phyloP scores from a whole-genome alignment of 2,888 invertebrate genomes.

The Drosophila leonis region DNA sequence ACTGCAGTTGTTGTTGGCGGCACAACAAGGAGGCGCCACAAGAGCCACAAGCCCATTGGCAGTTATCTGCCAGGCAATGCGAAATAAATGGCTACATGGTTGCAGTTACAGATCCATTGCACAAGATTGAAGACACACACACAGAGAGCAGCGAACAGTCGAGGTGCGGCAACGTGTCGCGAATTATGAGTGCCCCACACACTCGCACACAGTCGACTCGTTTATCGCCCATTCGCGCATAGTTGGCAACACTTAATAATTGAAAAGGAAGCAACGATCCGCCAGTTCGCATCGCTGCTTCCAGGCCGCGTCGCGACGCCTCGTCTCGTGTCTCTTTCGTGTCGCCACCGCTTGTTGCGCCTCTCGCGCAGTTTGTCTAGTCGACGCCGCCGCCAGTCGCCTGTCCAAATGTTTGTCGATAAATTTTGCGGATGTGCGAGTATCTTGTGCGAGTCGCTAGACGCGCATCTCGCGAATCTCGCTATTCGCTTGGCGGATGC shows the following conservation, averaged over 20 bases:
- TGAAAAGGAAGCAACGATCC: conserved; percentile 83
- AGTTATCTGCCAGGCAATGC: conserved; percentile 64
- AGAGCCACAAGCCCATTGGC: conserved; percentile 39
- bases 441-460: conserved; percentile 74
- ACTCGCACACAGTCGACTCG: conserved; percentile 37
- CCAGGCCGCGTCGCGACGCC: conserved; percentile 22
- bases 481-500: conserved; percentile 78
- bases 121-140: conserved; percentile 64
- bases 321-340: neutral
- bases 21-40: conserved; percentile 28
- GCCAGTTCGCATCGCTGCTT: conserved; percentile 55
- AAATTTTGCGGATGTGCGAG: conserved; percentile 81
- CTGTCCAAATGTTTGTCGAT: conserved; percentile 82
- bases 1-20: conserved; percentile 27
- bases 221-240: conserved; percentile 79
- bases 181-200: conserved; percentile 63
- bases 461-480: conserved; percentile 51
- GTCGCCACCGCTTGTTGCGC: conserved; percentile 8
- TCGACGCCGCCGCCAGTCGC: conserved; percentile 46
- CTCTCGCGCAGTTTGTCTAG: conserved; percentile 55
- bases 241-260: conserved; percentile 82
- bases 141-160: neutral
- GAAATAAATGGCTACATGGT: conserved; percentile 70
- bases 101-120: conserved; percentile 70
- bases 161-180: conserved; percentile 62